phyloP scores from a whole-genome alignment of 2,113 vertebrate species.

The Hypocryptadius cinnamomeus region DNA sequence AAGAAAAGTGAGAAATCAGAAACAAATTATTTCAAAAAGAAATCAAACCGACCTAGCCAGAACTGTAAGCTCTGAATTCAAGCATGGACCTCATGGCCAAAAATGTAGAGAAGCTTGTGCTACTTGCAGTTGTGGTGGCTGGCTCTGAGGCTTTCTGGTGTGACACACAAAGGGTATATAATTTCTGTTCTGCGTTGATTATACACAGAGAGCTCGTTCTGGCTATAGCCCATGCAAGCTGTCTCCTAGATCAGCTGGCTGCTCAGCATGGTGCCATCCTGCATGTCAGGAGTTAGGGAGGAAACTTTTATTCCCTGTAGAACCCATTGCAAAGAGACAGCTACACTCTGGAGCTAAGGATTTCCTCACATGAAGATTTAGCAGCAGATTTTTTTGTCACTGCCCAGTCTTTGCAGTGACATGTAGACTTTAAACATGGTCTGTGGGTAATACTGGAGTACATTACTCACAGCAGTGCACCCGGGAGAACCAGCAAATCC shows the following conservation, averaged over 20 bases:
- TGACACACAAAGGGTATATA: not conserved
- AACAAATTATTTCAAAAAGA: not conserved
- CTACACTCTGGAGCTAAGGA: not conserved
- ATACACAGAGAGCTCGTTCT: not conserved
- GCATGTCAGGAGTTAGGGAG: not conserved
- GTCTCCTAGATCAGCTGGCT: not conserved
- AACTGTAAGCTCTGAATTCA: not conserved
- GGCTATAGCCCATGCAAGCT: not conserved
- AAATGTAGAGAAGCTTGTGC: not conserved
- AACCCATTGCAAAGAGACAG: not conserved
- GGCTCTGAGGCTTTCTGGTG: not conserved
- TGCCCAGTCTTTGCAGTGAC: not conserved
- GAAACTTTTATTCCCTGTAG: not conserved
- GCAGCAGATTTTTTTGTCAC: not conserved
- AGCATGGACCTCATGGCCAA: accelerated
- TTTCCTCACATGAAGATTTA: not conserved
- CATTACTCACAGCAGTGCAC: not conserved
- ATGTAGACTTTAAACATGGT: not conserved
- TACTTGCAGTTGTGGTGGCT: not conserved
- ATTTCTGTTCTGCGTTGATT: not conserved
- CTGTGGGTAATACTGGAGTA: not conserved
- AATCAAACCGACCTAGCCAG: not conserved
- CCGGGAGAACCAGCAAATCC: not conserved
- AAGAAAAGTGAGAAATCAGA: not conserved
- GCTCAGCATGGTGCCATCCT: not conserved